Conservation (phyloP, 2,797 vertebrate genomes). For the Morelia viridis region DNA sequence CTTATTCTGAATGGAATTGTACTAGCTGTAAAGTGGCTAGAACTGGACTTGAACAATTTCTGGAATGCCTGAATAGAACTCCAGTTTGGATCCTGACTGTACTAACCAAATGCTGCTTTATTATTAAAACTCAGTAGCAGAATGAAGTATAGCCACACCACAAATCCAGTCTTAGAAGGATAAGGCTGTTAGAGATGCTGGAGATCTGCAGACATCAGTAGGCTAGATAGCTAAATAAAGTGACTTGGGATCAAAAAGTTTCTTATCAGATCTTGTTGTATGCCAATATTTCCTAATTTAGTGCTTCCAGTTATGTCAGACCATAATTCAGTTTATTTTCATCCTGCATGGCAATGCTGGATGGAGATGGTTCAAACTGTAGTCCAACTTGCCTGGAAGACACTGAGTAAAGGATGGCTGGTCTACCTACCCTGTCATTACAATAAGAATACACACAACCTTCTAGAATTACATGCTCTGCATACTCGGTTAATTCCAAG, state of each 20-base stretch:
- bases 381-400: background rate
- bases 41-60: background rate
- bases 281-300: background rate
- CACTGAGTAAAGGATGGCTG: background rate
- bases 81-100: background rate
- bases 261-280: background rate
- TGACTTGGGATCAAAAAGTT: background rate
- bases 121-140: background rate
- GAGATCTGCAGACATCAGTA: background rate
- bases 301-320: background rate
- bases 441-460: background rate
- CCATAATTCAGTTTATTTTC: background rate
- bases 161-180: background rate
- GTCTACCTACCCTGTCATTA: background rate
- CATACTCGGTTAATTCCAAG: rapidly evolving
- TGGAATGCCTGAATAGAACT: background rate
- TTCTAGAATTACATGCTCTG: background rate
- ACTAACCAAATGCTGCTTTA: background rate
- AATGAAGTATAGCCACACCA: background rate
- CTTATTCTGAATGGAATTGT: background rate
- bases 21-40: background rate
- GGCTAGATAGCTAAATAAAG: background rate
- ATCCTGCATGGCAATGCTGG: background rate
- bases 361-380: background rate
- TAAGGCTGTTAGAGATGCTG: background rate